Percentiles rank a stretch among this genome's conserved stretches.
Conservation (phyloP, 2,888 invertebrate genomes). For the Microctonus hyperodae region DNA sequence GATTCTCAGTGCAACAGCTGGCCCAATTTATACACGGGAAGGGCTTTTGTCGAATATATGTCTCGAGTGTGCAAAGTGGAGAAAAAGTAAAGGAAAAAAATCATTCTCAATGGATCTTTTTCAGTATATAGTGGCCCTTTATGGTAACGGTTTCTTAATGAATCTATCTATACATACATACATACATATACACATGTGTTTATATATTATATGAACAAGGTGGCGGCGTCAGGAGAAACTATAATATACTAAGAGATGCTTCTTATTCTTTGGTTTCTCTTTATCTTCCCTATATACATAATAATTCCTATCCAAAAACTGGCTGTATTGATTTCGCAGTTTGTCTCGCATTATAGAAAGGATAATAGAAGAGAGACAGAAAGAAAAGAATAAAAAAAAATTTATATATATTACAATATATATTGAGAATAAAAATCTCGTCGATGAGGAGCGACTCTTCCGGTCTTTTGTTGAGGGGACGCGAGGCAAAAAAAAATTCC, state of each 20-base stretch:
- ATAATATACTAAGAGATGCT: too few relatives aligned
- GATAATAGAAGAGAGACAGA: background rate
- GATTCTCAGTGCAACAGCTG: constrained; percentile 32
- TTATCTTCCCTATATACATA: background rate
- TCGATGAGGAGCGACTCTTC: constrained; percentile 30
- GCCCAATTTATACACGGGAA: constrained; percentile 39
- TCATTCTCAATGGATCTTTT: constrained; percentile 25
- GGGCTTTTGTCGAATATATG: constrained; percentile 28
- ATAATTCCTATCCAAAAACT: background rate
- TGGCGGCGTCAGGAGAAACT: background rate
- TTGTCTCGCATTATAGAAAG: background rate
- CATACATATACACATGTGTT: background rate
- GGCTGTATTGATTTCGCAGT: constrained; percentile 1
- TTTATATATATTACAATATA: too few relatives aligned
- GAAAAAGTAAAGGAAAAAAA: background rate
- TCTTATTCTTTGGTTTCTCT: background rate
- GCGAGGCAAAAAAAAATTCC: constrained; percentile 31
- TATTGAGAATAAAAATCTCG: background rate
- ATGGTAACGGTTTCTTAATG: constrained; percentile 28
- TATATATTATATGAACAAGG: background rate
- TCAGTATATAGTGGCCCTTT: constrained; percentile 16
- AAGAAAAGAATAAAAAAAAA: background rate
- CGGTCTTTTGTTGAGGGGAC: constrained; percentile 35
- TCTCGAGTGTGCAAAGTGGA: background rate
- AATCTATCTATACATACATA: constrained; percentile 1